Base-by-base conservation (phyloP, 2,888 invertebrate species). In the Lasioglossum figueresi region DNA sequence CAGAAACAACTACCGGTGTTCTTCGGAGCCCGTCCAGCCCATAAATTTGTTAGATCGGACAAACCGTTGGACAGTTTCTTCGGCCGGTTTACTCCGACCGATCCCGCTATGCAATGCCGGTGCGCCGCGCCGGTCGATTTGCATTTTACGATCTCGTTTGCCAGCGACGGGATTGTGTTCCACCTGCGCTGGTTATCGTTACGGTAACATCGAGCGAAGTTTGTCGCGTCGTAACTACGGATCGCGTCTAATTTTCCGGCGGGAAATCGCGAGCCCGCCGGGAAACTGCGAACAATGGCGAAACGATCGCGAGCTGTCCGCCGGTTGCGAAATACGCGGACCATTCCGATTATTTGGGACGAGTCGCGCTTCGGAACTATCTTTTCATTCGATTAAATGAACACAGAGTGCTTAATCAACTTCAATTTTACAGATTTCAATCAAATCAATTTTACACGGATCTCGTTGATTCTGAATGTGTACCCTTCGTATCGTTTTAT, bases 121-220 rank as follows among this genome's bases (percentile, higher is more conserved):
- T 4, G 56, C 12, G 59, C 71, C 80, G 75, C 27, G 66, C 31
- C 75, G 72, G 31, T 79, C 86, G 70, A 88, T 88, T 89, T 88
- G 88, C 88, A 89, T 88, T 88, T 89, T 89, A 88, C 85, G 88
- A 89, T 76, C 81, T 72, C 87, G 84, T 82, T 81, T 59, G 74
- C 82, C 59, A 27, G 80, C 23, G 73, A 82, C 76, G 73, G 70
- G 66, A 80, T 88, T 78, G 86, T 66, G 43, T 48, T 45, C 74
- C 40, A 63, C 34, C 80, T 68, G 34, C 68, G 74, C 74, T 31
- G 82, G 80, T 82, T 76, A 80, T 63, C 77, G 74, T 79, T 72
- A 82, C 27, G 34, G 43, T 12, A 37, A 37, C 70, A 59, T 74
- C 82, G 79, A 83, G 52, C 63, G 76, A 83, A 81, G 74, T 37